phyloP scores from a whole-genome alignment of 2,797 vertebrate species.

The Cheracebus regulus region DNA sequence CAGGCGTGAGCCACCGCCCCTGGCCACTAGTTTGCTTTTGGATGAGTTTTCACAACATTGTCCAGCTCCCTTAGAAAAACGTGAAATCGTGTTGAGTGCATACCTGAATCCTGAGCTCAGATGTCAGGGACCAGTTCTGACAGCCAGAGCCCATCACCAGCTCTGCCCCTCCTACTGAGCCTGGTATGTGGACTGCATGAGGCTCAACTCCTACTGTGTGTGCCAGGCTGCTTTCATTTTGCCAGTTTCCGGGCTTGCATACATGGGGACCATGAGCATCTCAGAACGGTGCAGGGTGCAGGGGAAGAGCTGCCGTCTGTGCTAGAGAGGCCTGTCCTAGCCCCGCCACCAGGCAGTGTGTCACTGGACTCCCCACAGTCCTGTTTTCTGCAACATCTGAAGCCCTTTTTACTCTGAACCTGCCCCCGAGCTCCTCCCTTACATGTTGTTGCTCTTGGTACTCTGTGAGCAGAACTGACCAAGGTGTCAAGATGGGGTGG shows the following conservation, averaged over 20 bases:
- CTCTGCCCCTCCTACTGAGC: rapidly evolving
- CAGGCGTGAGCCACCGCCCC: too few species aligned
- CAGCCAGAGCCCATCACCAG: too few species aligned
- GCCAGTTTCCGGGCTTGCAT: rapidly evolving
- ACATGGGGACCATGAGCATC: neutral
- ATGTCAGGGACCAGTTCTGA: neutral
- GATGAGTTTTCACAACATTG: neutral
- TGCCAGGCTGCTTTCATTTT: neutral
- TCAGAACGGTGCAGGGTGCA: neutral
- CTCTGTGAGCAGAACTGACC: rapidly evolving
- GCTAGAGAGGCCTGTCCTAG: neutral
- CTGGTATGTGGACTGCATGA: rapidly evolving
- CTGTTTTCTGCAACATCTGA: rapidly evolving
- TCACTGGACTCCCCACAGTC: rapidly evolving
- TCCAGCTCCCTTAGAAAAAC: neutral
- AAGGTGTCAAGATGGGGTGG: neutral
- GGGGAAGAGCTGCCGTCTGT: neutral
- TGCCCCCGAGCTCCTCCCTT: neutral
- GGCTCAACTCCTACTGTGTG: rapidly evolving
- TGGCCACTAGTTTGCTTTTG: neutral
- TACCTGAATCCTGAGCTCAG: neutral
- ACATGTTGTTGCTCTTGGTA: rapidly evolving
- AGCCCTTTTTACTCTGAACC: neutral
- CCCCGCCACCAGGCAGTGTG: rapidly evolving
- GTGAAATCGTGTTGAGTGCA: rapidly evolving